phyloP scores from a whole-genome alignment of 1,140 invertebrate genomes.

The Formica selysi region DNA sequence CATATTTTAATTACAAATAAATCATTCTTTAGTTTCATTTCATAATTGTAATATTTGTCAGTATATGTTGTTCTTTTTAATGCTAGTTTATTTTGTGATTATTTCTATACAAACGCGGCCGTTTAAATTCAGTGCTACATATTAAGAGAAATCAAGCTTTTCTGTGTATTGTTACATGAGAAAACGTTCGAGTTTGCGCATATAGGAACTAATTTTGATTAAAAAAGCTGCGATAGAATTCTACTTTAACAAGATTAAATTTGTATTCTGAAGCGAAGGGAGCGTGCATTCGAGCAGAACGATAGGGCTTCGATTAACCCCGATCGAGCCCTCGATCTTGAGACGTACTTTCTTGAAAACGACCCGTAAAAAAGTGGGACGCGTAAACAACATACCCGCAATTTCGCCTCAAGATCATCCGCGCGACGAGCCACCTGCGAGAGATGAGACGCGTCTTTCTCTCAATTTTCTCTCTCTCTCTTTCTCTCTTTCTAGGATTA shows the following conservation, averaged over 20 bases:
- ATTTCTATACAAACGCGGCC: background rate
- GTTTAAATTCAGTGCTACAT: background rate
- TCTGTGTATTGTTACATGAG: background rate
- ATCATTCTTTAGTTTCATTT: background rate
- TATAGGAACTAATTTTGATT: background rate
- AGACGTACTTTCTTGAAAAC: slow-evolving; percentile 17
- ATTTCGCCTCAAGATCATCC: slow-evolving; percentile 44
- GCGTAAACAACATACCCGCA: slow-evolving; percentile 17
- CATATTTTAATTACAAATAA: background rate
- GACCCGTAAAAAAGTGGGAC: slow-evolving; percentile 28
- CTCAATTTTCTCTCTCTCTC: background rate
- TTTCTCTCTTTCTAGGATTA: background rate
- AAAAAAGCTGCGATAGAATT: background rate
- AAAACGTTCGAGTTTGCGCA: background rate
- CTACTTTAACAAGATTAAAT: slow-evolving; percentile 26
- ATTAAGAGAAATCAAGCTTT: background rate
- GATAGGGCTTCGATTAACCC: slow-evolving; percentile 49
- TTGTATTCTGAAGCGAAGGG: background rate
- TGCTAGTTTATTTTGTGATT: background rate
- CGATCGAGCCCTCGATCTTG: slow-evolving; percentile 32
- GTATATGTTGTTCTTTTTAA: no score
- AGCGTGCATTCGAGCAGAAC: background rate
- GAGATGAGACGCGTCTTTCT: slow-evolving; percentile 33
- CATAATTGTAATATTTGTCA: background rate
- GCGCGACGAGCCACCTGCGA: background rate